Conservation (phyloP, 2,888 invertebrate species). For the Drosophila rubida region DNA sequence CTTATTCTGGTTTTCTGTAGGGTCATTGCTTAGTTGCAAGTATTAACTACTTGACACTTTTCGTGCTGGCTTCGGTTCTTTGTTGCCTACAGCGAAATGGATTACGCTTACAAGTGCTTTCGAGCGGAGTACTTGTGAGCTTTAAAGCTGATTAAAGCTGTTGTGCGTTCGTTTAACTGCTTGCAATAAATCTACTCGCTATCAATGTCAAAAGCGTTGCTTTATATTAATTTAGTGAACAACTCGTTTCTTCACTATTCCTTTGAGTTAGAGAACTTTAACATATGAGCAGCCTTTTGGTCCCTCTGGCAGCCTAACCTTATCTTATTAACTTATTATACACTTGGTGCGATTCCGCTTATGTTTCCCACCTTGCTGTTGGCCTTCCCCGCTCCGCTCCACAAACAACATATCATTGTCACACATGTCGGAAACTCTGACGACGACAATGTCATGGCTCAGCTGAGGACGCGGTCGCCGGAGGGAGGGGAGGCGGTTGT, state of each 20-base stretch:
- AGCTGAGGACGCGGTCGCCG: too few relatives aligned
- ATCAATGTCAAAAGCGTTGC: too few relatives aligned
- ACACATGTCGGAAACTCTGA: slow-evolving; percentile 29
- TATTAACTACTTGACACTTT: slow-evolving; percentile 52
- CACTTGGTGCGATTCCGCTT: slow-evolving; percentile 35
- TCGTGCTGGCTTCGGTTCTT: not conserved
- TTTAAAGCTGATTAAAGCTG: not conserved
- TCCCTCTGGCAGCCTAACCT: not conserved
- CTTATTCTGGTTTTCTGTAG: slow-evolving; percentile 44
- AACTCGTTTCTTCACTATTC: too few relatives aligned
- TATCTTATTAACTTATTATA: slow-evolving; percentile 13
- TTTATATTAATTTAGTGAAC: too few relatives aligned
- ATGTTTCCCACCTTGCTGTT: slow-evolving; percentile 56
- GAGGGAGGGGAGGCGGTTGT: too few relatives aligned
- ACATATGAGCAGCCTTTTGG: too few relatives aligned
- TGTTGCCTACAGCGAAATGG: slow-evolving; percentile 7
- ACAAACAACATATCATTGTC: slow-evolving; percentile 22
- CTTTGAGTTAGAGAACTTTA: too few relatives aligned
- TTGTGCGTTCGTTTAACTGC: too few relatives aligned
- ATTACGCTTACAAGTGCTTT: slow-evolving; percentile 4
- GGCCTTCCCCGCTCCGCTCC: slow-evolving; percentile 22
- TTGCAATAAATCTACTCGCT: too few relatives aligned
- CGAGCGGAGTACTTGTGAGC: not conserved
- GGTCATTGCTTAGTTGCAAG: slow-evolving; percentile 71
- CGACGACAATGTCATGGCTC: slow-evolving; percentile 42